phyloP scores from a whole-genome alignment of 2,113 vertebrate species.

The Saimiri boliviensis region DNA sequence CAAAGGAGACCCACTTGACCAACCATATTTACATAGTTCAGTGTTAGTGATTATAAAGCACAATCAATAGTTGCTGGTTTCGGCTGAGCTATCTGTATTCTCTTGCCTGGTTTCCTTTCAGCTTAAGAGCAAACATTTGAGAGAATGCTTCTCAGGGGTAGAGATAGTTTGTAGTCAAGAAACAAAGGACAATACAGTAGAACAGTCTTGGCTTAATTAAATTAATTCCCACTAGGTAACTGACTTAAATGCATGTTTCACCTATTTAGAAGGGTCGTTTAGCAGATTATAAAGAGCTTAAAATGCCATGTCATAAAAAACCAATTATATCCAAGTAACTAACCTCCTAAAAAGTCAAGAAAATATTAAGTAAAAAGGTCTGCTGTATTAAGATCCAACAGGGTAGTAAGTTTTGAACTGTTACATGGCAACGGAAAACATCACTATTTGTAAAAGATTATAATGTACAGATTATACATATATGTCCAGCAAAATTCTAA shows the following conservation, averaged over 20 bases:
- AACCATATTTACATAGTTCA: neutral
- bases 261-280: neutral
- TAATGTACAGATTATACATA: neutral
- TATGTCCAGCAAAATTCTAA: neutral
- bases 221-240: neutral
- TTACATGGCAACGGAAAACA: neutral
- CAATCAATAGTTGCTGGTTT: neutral
- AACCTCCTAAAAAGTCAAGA: neutral
- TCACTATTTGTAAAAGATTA: neutral
- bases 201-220: neutral
- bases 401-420: neutral
- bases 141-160: neutral
- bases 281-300: constrained; percentile 2
- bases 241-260: constrained; percentile 13
- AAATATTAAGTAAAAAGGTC: neutral
- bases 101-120: neutral
- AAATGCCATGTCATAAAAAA: constrained; percentile 22
- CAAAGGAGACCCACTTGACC: neutral
- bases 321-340: neutral
- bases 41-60: neutral
- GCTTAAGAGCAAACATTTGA: neutral
- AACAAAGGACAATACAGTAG: neutral
- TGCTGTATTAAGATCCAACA: neutral
- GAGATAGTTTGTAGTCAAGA: neutral
- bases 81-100: neutral